Base-by-base conservation (phyloP, 2,888 invertebrate genomes). In the Keiferia lycopersicella region DNA sequence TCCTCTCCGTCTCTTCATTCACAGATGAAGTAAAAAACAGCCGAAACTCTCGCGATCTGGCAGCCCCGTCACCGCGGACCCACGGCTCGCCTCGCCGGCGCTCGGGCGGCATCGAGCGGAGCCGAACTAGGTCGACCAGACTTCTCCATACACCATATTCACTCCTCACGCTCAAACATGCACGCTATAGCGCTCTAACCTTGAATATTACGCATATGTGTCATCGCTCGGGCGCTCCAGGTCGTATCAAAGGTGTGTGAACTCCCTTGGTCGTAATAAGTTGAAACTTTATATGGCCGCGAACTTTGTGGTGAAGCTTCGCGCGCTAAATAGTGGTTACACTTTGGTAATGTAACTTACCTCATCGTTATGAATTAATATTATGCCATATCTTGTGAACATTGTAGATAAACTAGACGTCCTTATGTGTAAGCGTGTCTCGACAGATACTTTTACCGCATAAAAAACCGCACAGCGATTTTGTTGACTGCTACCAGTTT, bases 101-200 rank as follows among this genome's bases (percentile, higher is more conserved):
- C 56, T 56, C 56, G 56, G 41, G 20, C n/a, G 78, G 74, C 73
- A 62, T 62, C 73, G 78, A 89, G 84, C 89, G 86, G 79, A 74
- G 79, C 69, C 83, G 84, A 90, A 86, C 82, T 89, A 87, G 89
- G 90, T 90, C 88, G 88, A 79, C 72, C 79, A 65, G 65, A 67
- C 68, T 68, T 70, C 67, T 72, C 65, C 16, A 16, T 3, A 16
- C 45, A n/a, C n/a, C 12, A n/a, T 12, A 39, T 10, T 39, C 26
- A 34, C 56, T 56, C 56, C 51, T 41, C 63, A 10, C 34, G 34
- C 10, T 34, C 34, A 16, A 62, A 62, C 61, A 66, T 64, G 66
- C 64, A 64, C 63, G 53, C 34, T 20, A 34, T 26, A 56, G n/a
- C n/a, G 56, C 56, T 2, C 56, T 51, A 34, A 62, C 58, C 57